Conservation (phyloP, 2,888 invertebrate species). For the Hypolimnas misippus region DNA sequence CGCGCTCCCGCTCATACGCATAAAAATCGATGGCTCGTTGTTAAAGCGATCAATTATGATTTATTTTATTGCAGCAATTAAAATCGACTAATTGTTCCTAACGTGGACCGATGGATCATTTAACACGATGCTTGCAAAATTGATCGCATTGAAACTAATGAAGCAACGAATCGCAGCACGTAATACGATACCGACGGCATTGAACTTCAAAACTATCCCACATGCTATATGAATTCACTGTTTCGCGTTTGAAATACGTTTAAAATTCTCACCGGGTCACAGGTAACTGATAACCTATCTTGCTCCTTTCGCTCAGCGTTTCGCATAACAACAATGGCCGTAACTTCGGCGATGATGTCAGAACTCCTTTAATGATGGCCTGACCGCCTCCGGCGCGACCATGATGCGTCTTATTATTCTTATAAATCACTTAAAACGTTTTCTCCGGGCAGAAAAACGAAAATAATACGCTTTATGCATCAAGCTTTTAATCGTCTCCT, state of each 20-base stretch:
- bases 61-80: conserved; percentile 11
- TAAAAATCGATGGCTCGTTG: conserved; percentile 10
- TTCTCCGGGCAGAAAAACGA: conserved; percentile 4
- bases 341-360: conserved; percentile 81
- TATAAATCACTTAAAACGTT: conserved; percentile 35
- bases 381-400: conserved; percentile 57
- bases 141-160: conserved; percentile 66
- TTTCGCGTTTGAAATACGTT: conserved; percentile 17
- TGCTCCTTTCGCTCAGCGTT: conserved; percentile 62
- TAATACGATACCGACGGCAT: conserved; percentile 66
- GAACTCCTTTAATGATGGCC: conserved; percentile 56
- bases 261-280: conserved; percentile 57
- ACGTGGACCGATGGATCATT: conserved; percentile 59
- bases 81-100: conserved; percentile 35
- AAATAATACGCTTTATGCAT: conserved; percentile 12
- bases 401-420: conserved; percentile 52
- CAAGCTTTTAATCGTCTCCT: conserved; percentile 20
- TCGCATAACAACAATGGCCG: conserved; percentile 71
- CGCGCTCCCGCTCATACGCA: conserved; percentile 4
- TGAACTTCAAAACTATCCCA: conserved; percentile 66
- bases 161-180: conserved; percentile 62
- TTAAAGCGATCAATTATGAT: conserved; percentile 6
- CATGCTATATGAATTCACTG: conserved; percentile 52
- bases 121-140: conserved; percentile 68
- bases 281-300: conserved; percentile 66